Percentiles rank a stretch among this genome's conserved stretches.
Conservation (phyloP, 2,113 vertebrate genomes). For the Terrapene triunguis region DNA sequence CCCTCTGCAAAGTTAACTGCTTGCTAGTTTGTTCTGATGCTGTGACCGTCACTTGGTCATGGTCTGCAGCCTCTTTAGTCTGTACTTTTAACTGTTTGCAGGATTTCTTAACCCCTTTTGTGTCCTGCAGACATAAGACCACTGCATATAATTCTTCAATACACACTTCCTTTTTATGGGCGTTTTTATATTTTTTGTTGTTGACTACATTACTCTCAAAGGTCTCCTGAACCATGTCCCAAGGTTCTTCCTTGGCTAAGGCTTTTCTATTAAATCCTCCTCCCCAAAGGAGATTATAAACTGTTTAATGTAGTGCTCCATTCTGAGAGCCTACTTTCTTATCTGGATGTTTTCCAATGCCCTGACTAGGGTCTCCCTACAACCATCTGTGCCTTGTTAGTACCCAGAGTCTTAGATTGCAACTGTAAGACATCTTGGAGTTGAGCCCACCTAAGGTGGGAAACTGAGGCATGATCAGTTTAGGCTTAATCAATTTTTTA, state of each 20-base stretch:
- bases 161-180: neutral
- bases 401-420: neutral
- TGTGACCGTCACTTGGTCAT: neutral
- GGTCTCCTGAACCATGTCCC: neutral
- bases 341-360: neutral
- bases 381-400: neutral
- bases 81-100: neutral
- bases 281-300: neutral
- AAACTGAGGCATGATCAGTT: neutral
- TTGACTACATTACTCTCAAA: neutral
- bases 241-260: neutral
- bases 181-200: neutral
- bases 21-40: neutral
- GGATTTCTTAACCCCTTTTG: neutral
- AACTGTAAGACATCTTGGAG: neutral
- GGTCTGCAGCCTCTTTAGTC: neutral
- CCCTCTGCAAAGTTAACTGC: neutral
- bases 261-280: neutral
- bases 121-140: neutral
- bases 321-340: neutral
- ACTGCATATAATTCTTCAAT: neutral
- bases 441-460: neutral
- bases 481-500: neutral
- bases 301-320: neutral
- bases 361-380: neutral